Conservation (phyloP, 2,113 vertebrate species). For the Hydropotes inermis region DNA sequence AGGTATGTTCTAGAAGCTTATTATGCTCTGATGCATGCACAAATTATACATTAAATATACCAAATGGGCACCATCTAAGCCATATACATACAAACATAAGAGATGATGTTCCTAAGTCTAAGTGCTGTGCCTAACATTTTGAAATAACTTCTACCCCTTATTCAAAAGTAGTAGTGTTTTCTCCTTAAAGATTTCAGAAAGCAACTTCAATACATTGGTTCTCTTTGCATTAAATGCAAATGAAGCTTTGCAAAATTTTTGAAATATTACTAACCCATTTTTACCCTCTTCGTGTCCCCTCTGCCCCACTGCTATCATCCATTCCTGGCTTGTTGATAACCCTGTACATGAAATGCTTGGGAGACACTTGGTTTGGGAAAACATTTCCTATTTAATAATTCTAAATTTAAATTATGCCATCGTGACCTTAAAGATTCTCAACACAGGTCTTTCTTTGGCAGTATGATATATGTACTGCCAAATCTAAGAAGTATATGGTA, state of each 20-base stretch:
- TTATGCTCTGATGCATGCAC: conserved; percentile 48
- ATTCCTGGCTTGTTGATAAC: neutral
- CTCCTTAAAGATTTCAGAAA: neutral
- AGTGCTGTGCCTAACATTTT: neutral
- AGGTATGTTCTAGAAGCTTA: conserved; percentile 72
- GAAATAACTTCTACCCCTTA: neutral
- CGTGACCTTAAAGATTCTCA: conserved; percentile 2
- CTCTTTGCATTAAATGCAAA: conserved; percentile 16
- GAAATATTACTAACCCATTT: neutral
- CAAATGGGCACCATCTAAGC: neutral
- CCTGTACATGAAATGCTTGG: neutral
- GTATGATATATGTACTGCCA: neutral
- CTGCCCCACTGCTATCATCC: neutral
- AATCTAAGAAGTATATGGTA: neutral
- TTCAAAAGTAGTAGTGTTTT: neutral
- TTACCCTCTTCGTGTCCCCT: neutral
- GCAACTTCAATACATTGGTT: neutral
- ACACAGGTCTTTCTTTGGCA: neutral
- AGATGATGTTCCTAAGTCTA: neutral
- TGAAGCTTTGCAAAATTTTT: neutral
- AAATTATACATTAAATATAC: conserved; percentile 2
- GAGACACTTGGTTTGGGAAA: neutral
- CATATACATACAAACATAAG: neutral
- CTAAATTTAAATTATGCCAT: neutral
- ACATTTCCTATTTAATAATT: neutral